Percentiles rank a stretch among this genome's conserved stretches.
Evolutionary conservation across 1,140 invertebrate species (phyloP).

Genomic region (Brachionus plicatilis): DNA sequence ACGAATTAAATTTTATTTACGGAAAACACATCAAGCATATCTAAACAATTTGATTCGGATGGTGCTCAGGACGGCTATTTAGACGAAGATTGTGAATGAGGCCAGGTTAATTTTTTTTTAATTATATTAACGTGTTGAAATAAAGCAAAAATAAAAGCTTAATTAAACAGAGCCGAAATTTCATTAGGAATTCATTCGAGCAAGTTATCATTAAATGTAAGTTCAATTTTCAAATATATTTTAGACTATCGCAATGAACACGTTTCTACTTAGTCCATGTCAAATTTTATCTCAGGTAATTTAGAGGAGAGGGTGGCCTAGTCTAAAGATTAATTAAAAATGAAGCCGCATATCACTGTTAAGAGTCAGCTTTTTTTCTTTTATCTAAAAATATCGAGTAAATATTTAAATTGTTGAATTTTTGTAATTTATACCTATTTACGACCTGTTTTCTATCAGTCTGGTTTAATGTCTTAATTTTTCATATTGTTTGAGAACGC

Average conservation of each 20-base stretch:
- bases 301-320: neutral
- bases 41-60: neutral
- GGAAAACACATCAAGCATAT: neutral
- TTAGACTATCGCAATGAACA: neutral
- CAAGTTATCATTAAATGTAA: neutral
- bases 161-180: neutral
- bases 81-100: neutral
- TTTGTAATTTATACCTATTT: neutral
- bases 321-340: neutral
- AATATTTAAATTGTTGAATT: neutral
- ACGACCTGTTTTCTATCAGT: neutral
- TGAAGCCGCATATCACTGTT: neutral
- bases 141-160: neutral
- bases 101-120: neutral
- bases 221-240: neutral
- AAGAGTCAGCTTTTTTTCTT: neutral
- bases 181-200: neutral
- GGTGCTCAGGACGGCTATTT: neutral
- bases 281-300: neutral
- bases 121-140: conserved; percentile 1
- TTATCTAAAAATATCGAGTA: neutral
- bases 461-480: neutral
- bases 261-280: neutral
- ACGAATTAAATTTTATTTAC: neutral
- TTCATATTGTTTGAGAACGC: neutral